phyloP scores from a whole-genome alignment of 2,888 invertebrate species.

The Drosophila antonietae region DNA sequence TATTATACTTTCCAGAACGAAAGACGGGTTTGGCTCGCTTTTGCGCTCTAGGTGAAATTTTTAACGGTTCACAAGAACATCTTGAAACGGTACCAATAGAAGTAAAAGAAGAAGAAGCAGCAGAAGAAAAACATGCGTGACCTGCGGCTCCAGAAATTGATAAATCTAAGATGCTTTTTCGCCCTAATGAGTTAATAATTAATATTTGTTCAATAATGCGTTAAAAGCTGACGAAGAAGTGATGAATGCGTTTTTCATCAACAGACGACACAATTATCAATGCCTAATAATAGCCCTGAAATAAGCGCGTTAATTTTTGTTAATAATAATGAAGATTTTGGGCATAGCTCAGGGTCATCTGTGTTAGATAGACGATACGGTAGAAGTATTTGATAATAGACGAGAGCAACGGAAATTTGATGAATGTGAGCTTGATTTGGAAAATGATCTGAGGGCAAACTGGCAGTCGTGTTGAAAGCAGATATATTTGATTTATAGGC shows the following conservation, averaged over 20 bases:
- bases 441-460: neutral
- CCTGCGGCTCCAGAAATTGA: constrained; percentile 21
- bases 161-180: constrained; percentile 16
- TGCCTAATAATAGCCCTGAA: constrained; percentile 41
- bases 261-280: constrained; percentile 59
- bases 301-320: constrained; percentile 12
- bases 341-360: constrained; percentile 9
- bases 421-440: neutral
- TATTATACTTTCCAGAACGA: constrained; percentile 59
- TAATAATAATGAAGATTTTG: constrained; percentile 31
- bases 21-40: constrained; percentile 47
- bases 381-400: neutral
- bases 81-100: constrained; percentile 63
- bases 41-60: constrained; percentile 63
- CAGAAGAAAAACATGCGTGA: constrained; percentile 26
- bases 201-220: constrained; percentile 45
- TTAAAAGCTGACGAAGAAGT: constrained; percentile 29
- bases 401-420: neutral
- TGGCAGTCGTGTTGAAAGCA: neutral
- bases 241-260: constrained; percentile 53
- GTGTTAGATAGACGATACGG: neutral
- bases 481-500: neutral
- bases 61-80: constrained; percentile 62
- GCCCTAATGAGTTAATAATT: constrained; percentile 71
- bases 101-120: neutral